Percentiles rank a stretch among this genome's conserved stretches.
Conservation (phyloP, 1,140 invertebrate genomes). For the Apis mellifera region DNA sequence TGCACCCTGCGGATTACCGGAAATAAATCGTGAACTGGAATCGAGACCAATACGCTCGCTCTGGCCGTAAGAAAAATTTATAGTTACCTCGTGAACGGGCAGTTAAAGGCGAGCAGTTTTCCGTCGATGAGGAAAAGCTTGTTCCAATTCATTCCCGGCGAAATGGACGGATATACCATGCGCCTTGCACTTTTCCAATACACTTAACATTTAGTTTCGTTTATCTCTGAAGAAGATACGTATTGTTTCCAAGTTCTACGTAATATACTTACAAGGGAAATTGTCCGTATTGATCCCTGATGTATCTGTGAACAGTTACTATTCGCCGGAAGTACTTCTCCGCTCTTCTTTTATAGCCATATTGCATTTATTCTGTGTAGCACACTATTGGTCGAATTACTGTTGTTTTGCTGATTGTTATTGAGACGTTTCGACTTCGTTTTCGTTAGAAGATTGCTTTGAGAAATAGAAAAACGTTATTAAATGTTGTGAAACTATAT, state of each 20-base stretch:
- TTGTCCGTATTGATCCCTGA: conserved; percentile 1
- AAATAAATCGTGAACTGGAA: conserved; percentile 33
- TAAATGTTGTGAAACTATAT: too few relatives aligned
- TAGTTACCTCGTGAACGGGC: conserved; percentile 12
- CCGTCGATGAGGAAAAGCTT: conserved; percentile 9
- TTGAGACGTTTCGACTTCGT: neutral
- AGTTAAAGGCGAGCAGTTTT: conserved; percentile 19
- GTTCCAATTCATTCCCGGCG: neutral
- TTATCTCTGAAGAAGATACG: neutral
- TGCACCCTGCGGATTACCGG: conserved; percentile 10
- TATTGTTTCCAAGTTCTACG: neutral
- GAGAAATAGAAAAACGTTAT: too few relatives aligned
- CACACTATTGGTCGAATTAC: neutral
- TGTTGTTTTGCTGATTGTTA: neutral
- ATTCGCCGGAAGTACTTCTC: neutral
- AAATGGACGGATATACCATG: neutral
- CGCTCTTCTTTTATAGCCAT: neutral
- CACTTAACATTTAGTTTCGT: conserved; percentile 34
- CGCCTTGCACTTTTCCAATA: conserved; percentile 28
- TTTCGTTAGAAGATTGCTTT: too few relatives aligned
- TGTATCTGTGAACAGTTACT: neutral
- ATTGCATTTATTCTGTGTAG: neutral
- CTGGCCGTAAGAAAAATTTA: conserved; percentile 45
- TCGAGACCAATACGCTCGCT: conserved; percentile 36
- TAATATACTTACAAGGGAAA: neutral